phyloP scores from a whole-genome alignment of 2,797 vertebrate species.

The Characodon lateralis region DNA sequence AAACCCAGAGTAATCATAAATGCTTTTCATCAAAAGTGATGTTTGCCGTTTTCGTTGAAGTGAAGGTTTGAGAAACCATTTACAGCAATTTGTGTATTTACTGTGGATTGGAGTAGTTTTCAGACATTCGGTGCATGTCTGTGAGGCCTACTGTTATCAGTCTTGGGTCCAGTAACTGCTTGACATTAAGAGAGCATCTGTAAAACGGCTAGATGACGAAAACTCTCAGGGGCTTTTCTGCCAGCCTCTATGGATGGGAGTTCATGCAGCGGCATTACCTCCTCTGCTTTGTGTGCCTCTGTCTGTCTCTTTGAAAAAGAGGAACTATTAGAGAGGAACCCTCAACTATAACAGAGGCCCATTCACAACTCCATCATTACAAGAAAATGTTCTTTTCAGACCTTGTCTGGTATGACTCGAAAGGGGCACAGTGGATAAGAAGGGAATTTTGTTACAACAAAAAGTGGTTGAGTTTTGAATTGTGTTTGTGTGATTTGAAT shows the following conservation, averaged over 20 bases:
- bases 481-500: conserved; percentile 50
- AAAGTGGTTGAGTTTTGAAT: conserved; percentile 49
- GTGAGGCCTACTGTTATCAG: conserved; percentile 32
- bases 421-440: conserved; percentile 34
- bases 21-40: conserved; percentile 1
- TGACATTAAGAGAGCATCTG: conserved; percentile 44
- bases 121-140: not conserved
- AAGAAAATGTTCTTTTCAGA: conserved; percentile 52
- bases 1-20: conserved; percentile 18
- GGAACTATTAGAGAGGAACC: conserved; percentile 41
- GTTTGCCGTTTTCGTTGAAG: conserved; percentile 2
- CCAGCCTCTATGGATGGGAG: conserved; percentile 52
- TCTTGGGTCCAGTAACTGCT: conserved; percentile 41
- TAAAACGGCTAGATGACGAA: conserved; percentile 66
- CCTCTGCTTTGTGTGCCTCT: conserved; percentile 61
- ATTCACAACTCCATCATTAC: conserved; percentile 62
- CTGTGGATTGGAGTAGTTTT: conserved; percentile 7
- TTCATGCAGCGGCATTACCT: conserved; percentile 66
- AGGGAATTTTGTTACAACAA: conserved; percentile 42
- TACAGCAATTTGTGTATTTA: conserved; percentile 9
- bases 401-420: conserved; percentile 30
- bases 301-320: conserved; percentile 34
- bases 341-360: conserved; percentile 48
- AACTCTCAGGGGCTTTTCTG: conserved; percentile 60
- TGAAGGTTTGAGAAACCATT: conserved; percentile 1